Evolutionary conservation across 2,113 vertebrate species (phyloP), one percentile per base, ranked within the genome.

Genomic region (Hucho hucho): DNA sequence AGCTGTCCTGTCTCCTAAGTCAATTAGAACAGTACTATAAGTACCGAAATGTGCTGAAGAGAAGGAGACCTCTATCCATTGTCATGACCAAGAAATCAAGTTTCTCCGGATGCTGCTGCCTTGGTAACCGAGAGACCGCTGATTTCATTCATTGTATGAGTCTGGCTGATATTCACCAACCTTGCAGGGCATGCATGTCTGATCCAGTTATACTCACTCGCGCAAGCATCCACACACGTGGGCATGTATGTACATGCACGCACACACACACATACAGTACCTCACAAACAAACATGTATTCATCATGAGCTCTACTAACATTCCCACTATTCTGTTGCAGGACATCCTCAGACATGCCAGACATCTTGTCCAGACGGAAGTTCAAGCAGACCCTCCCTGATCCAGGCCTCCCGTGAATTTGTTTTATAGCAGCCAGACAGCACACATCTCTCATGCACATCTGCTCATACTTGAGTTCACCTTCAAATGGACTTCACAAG

Each of bases 261-360:
- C 28, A 11, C 37, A 43, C 32, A 37, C 37, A 43, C 37, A 43
- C 37, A 43, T 9, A 9, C 2, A 43, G 9, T 43, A 43, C 9
- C 37, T 43, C 37, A 43, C 37, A 43, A 43, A 43, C 37, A 43
- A 43, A 43, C 11, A 3, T 43, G 0, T 11, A 11, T 43, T 43
- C 9, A 65, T 6, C 14, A 53, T 46, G 28, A 25, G 11, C 46
- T 59, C 3, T 47, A 18, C 43, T 16, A 12, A 56, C 14, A 49
- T 20, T 49, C 65, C 64, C 43, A 63, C 18, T 20, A 25, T 20
- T 85, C 46, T 84, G 70, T 89, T 87, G 63, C 84, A 93, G 93
- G 79, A 88, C 91, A 46, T 92, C 93, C 56, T 75, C 91, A 67
- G 92, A 93, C 75, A 82, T 91, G 84, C 92, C 92, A 4, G 92